Evolutionary conservation across 1,140 invertebrate genomes (phyloP).

Genomic region (Linepithema humile): DNA sequence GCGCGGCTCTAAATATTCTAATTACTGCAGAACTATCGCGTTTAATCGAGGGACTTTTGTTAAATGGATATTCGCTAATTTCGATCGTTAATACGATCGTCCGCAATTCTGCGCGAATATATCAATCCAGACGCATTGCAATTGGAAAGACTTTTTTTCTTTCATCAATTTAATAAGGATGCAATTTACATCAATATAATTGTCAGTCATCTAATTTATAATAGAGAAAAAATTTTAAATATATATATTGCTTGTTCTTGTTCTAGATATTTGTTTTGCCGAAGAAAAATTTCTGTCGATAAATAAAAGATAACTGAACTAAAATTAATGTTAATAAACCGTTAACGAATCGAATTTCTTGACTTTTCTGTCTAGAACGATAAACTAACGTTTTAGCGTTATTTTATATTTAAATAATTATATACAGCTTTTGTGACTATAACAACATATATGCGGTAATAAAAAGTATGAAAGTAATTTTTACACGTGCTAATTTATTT

Average conservation of each 20-base stretch:
- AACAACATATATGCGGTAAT: background rate
- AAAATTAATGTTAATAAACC: too few species aligned
- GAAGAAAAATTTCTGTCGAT: background rate
- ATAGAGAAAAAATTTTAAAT: too few species aligned
- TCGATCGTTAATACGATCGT: background rate
- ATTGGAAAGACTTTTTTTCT: too few species aligned
- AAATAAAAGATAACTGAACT: background rate
- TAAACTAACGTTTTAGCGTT: background rate
- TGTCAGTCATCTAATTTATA: too few species aligned
- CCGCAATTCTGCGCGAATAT: too few species aligned
- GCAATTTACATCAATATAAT: too few species aligned
- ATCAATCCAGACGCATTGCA: too few species aligned
- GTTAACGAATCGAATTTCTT: too few species aligned
- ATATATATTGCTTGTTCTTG: background rate
- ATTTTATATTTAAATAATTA: background rate
- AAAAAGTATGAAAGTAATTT: background rate
- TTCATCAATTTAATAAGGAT: too few species aligned
- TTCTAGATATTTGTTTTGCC: background rate
- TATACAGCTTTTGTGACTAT: background rate
- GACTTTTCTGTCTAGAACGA: too few species aligned
- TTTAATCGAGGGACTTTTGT: background rate
- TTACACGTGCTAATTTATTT: background rate
- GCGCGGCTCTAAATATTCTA: conserved; percentile 66
- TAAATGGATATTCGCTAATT: background rate
- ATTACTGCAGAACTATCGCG: conserved; percentile 52